These are phyloP conservation scores for Coregonus sp. DNA, from an alignment of 2,797 vertebrate genomes.

Conservation along the genomic window DNA sequence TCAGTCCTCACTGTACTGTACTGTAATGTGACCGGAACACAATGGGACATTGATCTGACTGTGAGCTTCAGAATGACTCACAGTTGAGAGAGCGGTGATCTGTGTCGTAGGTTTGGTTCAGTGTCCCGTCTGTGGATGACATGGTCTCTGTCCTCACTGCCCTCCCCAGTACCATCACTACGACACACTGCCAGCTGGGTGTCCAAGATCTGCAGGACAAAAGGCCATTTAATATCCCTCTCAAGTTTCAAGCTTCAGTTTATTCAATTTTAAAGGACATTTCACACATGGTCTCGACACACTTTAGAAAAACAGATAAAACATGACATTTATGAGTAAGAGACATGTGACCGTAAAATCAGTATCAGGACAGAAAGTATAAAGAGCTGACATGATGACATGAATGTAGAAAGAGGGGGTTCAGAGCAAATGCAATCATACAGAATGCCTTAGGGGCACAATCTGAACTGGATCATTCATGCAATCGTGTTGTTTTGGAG, in stretches of 20 bases:
- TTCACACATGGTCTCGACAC: neutral
- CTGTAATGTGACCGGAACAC: neutral
- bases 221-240: neutral
- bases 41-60: conserved; percentile 1
- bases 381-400: neutral
- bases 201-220: conserved; percentile 69
- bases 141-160: neutral
- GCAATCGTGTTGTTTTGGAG: neutral
- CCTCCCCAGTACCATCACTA: conserved; percentile 31
- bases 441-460: neutral
- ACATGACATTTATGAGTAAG: neutral
- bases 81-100: conserved; percentile 54
- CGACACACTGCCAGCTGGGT: conserved; percentile 67
- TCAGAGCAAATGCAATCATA: neutral
- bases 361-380: neutral
- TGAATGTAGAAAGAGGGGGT: neutral
- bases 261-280: neutral
- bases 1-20: neutral
- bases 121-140: conserved; percentile 67
- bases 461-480: neutral
- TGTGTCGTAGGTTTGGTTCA: conserved; percentile 73
- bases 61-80: conserved; percentile 54
- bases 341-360: neutral
- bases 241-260: neutral
- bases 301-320: neutral